Evolutionary conservation across 1,140 invertebrate genomes (phyloP).

Genomic region (Druon quercuslanigerum): DNA sequence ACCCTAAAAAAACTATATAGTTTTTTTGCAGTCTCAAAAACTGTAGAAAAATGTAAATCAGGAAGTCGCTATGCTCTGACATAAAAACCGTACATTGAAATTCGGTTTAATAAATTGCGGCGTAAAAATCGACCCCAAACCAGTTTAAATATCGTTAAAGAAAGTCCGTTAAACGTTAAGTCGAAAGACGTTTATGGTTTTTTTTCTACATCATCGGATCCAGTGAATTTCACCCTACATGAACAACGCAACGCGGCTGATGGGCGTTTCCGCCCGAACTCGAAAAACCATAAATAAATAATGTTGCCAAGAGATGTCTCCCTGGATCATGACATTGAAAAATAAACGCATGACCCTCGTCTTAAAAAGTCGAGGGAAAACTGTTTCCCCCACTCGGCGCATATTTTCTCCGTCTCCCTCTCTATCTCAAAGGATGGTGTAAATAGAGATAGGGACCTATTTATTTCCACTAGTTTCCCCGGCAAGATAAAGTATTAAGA

Average conservation of each 20-base stretch:
- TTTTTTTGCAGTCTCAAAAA: no score
- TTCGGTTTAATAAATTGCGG: no score
- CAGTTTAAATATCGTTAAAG: conserved; percentile 22
- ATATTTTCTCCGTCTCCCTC: not conserved
- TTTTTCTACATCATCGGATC: conserved; percentile 24
- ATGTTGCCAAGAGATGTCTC: conserved; percentile 10
- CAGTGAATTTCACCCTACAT: conserved; percentile 23
- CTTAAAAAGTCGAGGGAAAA: not conserved
- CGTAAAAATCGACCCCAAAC: not conserved
- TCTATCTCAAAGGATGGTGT: not conserved
- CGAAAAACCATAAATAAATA: conserved; percentile 26
- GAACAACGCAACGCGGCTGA: not conserved
- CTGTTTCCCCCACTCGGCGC: not conserved
- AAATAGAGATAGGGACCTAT: conserved; percentile 23
- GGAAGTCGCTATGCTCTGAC: no score
- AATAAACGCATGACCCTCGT: conserved; percentile 19
- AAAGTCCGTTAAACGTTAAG: conserved; percentile 6
- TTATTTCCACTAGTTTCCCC: conserved; percentile 10
- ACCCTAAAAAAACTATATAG: no score
- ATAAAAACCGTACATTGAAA: no score
- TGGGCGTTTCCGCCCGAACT: conserved; percentile 25
- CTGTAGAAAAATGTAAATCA: no score
- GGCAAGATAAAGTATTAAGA: not conserved
- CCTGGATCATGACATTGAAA: conserved; percentile 4
- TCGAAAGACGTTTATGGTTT: conserved; percentile 13